These are phyloP conservation scores for Drosophila parvula DNA, from an alignment of 1,140 invertebrate genomes.

Conservation along the genomic window DNA sequence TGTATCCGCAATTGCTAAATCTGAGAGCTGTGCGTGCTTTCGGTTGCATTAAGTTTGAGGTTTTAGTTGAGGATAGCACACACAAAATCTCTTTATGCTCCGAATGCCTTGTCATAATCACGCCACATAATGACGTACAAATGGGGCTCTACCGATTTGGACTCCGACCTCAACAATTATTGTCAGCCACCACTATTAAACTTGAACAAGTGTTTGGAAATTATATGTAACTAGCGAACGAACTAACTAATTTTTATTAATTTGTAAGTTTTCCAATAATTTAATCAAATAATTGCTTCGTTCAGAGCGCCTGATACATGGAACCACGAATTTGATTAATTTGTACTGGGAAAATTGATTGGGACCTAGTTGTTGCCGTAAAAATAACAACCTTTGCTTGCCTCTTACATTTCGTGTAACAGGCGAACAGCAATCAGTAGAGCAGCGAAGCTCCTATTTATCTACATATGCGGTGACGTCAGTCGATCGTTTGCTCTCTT, in stretches of 20 bases:
- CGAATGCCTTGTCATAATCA: slow-evolving; percentile 46
- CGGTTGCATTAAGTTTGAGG: slow-evolving; percentile 18
- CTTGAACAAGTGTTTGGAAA: slow-evolving; percentile 7
- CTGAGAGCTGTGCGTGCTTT: slow-evolving; percentile 40
- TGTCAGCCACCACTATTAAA: slow-evolving; percentile 6
- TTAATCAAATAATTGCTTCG: too few species aligned
- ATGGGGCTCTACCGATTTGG: slow-evolving; percentile 1
- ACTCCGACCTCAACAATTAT: slow-evolving; percentile 5
- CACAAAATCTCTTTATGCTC: slow-evolving; percentile 27
- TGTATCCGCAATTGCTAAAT: slow-evolving; percentile 18
- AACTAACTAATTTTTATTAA: background rate
- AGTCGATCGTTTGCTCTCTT: too few species aligned
- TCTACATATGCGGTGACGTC: too few species aligned
- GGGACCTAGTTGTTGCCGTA: too few species aligned
- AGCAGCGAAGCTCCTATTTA: too few species aligned
- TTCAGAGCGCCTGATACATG: too few species aligned
- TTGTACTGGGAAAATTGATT: too few species aligned
- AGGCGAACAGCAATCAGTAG: too few species aligned
- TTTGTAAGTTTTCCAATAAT: too few species aligned
- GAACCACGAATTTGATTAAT: too few species aligned
- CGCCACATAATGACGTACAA: slow-evolving; percentile 42
- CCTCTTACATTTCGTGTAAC: too few species aligned
- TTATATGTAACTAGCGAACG: background rate
- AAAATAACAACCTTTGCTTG: too few species aligned
- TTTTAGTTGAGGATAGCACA: slow-evolving; percentile 9